Conservation (phyloP, 2,113 vertebrate genomes). For the Hemibagrus wyckioides region DNA sequence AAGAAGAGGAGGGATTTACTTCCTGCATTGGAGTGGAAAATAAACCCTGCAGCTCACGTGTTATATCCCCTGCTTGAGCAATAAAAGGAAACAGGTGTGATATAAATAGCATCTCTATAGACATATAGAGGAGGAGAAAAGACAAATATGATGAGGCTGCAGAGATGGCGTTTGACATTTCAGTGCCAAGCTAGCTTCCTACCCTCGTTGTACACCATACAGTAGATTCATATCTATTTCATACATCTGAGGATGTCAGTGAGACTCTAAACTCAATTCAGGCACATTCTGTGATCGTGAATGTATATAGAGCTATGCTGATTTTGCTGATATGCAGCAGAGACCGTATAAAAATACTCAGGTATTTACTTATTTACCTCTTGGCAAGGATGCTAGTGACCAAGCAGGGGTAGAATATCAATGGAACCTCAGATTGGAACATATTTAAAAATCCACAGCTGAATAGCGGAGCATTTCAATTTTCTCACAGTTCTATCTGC, state of each 20-base stretch:
- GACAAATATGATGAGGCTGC: neutral
- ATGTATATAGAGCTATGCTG: neutral
- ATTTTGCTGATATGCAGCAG: neutral
- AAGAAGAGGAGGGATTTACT: conserved; percentile 11
- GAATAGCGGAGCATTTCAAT: neutral
- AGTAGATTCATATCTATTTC: neutral
- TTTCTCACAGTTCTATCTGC: neutral
- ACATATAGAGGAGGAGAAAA: neutral
- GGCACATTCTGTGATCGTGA: neutral
- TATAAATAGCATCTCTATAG: conserved; percentile 30
- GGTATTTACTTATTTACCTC: neutral
- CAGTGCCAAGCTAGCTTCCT: neutral
- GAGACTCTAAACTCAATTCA: neutral
- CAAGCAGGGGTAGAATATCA: neutral
- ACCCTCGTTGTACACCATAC: neutral
- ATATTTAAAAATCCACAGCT: neutral
- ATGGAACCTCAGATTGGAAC: neutral
- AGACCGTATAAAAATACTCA: neutral
- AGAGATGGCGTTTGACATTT: neutral
- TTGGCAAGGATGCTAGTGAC: neutral
- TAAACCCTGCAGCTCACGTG: neutral
- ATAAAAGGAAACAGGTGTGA: conserved; percentile 21
- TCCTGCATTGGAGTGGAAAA: conserved; percentile 12
- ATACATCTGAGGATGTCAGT: neutral
- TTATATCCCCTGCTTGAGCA: neutral